phyloP scores from a whole-genome alignment of 2,888 invertebrate genomes.

The Pammene fasciana region DNA sequence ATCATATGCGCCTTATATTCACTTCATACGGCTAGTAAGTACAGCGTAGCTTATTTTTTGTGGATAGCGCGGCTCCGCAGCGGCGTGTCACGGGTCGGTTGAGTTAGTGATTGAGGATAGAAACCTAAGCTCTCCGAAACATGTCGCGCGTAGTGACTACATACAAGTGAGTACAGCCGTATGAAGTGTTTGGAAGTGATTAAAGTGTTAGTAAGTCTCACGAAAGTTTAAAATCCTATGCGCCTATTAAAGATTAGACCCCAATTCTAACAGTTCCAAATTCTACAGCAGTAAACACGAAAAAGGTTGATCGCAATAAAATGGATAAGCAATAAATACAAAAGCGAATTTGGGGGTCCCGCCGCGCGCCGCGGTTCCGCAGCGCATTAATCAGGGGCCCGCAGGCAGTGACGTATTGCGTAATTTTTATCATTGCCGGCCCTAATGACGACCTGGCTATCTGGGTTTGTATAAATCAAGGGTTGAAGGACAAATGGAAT shows the following conservation, averaged over 20 bases:
- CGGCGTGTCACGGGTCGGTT: no score
- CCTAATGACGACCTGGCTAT: conserved; percentile 28
- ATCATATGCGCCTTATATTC: no score
- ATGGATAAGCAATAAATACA: conserved; percentile 71
- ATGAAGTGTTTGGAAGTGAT: no score
- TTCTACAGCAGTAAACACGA: conserved; percentile 52
- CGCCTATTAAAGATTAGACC: not conserved
- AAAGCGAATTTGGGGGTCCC: conserved; percentile 59
- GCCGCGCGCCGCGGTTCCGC: conserved; percentile 58
- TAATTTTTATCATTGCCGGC: conserved; percentile 63
- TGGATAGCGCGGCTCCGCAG: no score
- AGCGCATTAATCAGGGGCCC: conserved; percentile 69
- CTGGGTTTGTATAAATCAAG: conserved; percentile 14
- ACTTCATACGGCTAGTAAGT: no score
- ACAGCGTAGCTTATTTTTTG: no score
- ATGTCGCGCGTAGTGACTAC: no score
- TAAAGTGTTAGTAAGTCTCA: no score
- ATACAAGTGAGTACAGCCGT: no score
- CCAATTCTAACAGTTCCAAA: conserved; percentile 19
- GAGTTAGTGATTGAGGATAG: no score
- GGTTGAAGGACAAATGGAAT: not conserved
- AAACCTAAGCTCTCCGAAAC: no score
- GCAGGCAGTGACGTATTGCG: conserved; percentile 68
- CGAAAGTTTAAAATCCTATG: no score
- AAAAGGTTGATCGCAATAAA: conserved; percentile 63